A percentile compares a stretch with the other conserved stretches of the same genome.
Evolutionary conservation across 2,797 vertebrate genomes (phyloP).

Genomic region (Dromococcyx pavoninus): DNA sequence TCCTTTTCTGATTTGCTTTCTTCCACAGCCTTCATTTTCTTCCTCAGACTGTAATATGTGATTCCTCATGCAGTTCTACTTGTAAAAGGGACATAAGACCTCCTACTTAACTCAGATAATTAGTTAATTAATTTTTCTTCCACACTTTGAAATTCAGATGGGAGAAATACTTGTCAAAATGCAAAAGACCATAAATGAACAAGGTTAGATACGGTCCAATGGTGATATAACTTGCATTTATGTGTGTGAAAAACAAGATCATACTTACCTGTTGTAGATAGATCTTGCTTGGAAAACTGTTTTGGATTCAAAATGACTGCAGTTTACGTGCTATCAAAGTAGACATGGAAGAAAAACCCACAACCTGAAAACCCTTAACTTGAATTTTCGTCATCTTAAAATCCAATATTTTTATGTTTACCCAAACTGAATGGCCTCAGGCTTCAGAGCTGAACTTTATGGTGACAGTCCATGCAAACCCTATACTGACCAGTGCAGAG

Average conservation of each 20-base stretch:
- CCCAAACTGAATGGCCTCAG: neutral
- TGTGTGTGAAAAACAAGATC: neutral
- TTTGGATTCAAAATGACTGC: neutral
- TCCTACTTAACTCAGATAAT: neutral
- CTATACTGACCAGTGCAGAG: neutral
- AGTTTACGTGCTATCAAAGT: neutral
- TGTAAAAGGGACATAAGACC: neutral
- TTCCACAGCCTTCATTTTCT: neutral
- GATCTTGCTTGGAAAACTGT: neutral
- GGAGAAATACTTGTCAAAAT: neutral
- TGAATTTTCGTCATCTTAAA: neutral
- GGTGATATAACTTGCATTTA: neutral
- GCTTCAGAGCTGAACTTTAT: neutral
- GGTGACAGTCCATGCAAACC: too few relatives aligned
- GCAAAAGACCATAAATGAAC: neutral
- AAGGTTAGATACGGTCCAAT: neutral
- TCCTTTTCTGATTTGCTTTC: neutral
- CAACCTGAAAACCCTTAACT: neutral
- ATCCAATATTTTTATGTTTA: neutral
- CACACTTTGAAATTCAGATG: neutral
- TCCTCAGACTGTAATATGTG: neutral
- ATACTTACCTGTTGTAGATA: neutral
- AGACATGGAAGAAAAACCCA: neutral
- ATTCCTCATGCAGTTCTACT: neutral
- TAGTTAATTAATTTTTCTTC: neutral